Evolutionary conservation across 2,113 vertebrate genomes (phyloP).

Genomic region (western clawed frog (Xenopus tropicalis)): DNA sequence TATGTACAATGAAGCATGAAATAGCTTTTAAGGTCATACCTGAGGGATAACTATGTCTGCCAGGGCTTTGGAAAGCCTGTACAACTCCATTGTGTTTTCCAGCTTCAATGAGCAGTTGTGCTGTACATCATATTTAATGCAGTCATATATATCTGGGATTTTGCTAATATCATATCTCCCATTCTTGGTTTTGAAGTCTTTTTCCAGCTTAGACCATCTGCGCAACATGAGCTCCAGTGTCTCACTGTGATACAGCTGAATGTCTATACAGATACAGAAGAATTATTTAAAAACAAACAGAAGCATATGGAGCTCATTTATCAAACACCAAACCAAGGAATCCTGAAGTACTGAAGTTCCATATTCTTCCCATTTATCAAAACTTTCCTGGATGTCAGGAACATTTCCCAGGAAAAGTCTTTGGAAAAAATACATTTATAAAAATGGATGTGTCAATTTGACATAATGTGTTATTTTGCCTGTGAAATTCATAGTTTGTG

Average conservation of each 20-base stretch:
- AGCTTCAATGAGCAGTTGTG: slow-evolving; percentile 83
- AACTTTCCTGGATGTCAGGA: no score
- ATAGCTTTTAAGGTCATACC: slow-evolving; percentile 55
- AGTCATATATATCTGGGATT: slow-evolving; percentile 88
- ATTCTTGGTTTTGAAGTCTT: slow-evolving; percentile 88
- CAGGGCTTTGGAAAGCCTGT: slow-evolving; percentile 82
- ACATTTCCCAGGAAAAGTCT: no score
- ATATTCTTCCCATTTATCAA: no score
- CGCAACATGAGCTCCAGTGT: slow-evolving; percentile 85
- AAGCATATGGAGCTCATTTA: no score
- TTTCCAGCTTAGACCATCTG: slow-evolving; percentile 84
- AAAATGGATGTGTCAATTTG: no score
- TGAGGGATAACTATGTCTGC: slow-evolving; percentile 89
- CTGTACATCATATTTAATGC: slow-evolving; percentile 87
- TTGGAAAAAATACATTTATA: no score
- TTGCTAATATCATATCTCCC: slow-evolving; percentile 87
- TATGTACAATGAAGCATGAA: no score
- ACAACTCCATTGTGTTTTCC: slow-evolving; percentile 84
- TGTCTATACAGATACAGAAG: slow-evolving; percentile 60
- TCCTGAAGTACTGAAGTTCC: no score
- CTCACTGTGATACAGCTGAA: slow-evolving; percentile 87
- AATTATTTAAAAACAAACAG: not conserved
- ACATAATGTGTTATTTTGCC: no score
- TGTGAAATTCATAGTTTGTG: no score
- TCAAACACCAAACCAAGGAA: no score